phyloP scores from a whole-genome alignment of 2,888 invertebrate species.

The Dusona sp. region DNA sequence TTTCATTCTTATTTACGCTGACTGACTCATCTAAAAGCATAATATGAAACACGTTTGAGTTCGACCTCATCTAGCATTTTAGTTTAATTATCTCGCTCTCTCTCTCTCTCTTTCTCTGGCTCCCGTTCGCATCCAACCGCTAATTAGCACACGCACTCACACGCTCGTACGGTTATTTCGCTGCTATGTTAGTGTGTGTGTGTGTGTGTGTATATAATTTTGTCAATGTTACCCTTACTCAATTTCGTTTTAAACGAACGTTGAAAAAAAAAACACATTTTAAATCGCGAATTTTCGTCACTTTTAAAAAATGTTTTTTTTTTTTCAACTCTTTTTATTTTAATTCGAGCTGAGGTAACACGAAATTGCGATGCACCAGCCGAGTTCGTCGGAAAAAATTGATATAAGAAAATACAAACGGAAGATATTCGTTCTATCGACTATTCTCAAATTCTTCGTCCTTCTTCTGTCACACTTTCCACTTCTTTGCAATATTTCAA shows the following conservation, averaged over 20 bases:
- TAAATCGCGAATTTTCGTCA: slow-evolving; percentile 15
- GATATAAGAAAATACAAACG: slow-evolving; percentile 78
- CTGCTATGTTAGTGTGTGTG: slow-evolving; percentile 19
- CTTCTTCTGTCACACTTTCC: slow-evolving; percentile 6
- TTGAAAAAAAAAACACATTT: slow-evolving; percentile 21
- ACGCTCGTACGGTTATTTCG: slow-evolving; percentile 36
- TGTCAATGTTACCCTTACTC: slow-evolving; percentile 47
- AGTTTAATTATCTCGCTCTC: slow-evolving; percentile 38
- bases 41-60: slow-evolving; percentile 73
- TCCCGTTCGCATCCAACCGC: slow-evolving; percentile 50
- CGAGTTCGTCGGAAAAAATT: slow-evolving; percentile 73
- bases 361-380: slow-evolving; percentile 52
- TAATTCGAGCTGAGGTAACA: slow-evolving; percentile 40
- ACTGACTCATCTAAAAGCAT: slow-evolving; percentile 76
- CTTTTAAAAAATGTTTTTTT: slow-evolving; percentile 31
- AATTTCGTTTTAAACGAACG: slow-evolving; percentile 40
- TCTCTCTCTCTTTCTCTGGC: slow-evolving; percentile 7
- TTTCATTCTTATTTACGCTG: slow-evolving; percentile 70
- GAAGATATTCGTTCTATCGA: slow-evolving; percentile 68
- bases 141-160: slow-evolving; percentile 50
- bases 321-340: slow-evolving; percentile 11
- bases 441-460: slow-evolving; percentile 47
- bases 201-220: slow-evolving; percentile 38
- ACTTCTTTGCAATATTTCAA: not conserved
- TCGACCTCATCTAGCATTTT: slow-evolving; percentile 67